A percentile compares a stretch with the other conserved stretches of the same genome.
phyloP scores from a whole-genome alignment of 2,113 vertebrate genomes.

The Ahaetulla prasina region DNA sequence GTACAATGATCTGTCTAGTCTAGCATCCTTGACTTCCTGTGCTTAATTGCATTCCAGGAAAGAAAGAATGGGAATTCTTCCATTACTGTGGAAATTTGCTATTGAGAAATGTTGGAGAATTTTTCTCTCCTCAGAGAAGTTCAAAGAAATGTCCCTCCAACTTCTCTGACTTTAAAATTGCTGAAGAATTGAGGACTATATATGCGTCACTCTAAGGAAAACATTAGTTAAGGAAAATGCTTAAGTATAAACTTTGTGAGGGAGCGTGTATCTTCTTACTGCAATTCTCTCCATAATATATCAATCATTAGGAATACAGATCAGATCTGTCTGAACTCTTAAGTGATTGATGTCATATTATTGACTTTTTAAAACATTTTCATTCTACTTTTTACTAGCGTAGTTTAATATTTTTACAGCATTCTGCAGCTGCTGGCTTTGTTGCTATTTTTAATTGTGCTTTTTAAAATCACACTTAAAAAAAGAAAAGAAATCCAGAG shows the following conservation, averaged over 20 bases:
- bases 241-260: background rate
- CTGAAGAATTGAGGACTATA: background rate
- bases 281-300: background rate
- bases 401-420: background rate
- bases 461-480: background rate
- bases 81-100: background rate
- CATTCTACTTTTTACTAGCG: background rate
- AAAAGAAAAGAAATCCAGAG: background rate
- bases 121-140: background rate
- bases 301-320: background rate
- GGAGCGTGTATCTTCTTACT: background rate
- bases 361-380: background rate
- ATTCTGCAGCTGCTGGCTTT: background rate
- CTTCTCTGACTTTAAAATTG: background rate
- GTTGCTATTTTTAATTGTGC: background rate
- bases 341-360: background rate
- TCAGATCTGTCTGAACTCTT: background rate
- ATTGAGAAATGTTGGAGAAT: background rate
- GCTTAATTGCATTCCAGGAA: background rate
- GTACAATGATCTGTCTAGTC: background rate
- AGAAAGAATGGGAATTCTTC: background rate
- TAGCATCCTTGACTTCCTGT: background rate
- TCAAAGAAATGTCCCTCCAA: background rate
- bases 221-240: background rate
- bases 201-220: background rate